phyloP scores from a whole-genome alignment of 2,888 invertebrate genomes.

The Poecilus cupreus region DNA sequence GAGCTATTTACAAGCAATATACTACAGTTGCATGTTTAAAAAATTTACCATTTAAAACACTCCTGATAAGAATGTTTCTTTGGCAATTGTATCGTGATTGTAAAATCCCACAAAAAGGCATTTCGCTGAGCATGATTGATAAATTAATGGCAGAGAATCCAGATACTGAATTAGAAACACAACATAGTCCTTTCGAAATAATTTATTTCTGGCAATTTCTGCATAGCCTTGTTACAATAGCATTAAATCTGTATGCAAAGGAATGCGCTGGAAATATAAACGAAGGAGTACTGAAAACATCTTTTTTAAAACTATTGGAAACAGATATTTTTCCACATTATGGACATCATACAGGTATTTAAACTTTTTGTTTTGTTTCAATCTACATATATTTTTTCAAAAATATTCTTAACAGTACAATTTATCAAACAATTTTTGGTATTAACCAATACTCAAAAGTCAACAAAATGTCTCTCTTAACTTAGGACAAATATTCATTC shows the following conservation, averaged over 20 bases:
- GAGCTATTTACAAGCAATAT: constrained; percentile 75
- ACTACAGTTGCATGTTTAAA: constrained; percentile 73
- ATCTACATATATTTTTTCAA: background rate
- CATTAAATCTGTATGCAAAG: constrained; percentile 73
- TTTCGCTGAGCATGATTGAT: constrained; percentile 76
- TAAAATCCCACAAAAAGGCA: constrained; percentile 73
- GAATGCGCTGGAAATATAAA: constrained; percentile 69
- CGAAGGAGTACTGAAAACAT: constrained; percentile 74
- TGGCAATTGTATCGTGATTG: constrained; percentile 79
- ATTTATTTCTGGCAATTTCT: constrained; percentile 80
- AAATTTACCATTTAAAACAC: constrained; percentile 70
- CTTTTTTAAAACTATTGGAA: constrained; percentile 75
- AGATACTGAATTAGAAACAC: constrained; percentile 72
- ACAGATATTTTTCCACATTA: constrained; percentile 72
- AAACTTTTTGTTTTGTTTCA: background rate
- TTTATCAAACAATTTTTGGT: no score
- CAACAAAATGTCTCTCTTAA: no score
- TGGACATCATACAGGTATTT: constrained; percentile 72
- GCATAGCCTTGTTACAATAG: constrained; percentile 75
- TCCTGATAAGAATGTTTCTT: constrained; percentile 75
- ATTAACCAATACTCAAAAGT: no score
- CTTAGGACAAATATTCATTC: no score
- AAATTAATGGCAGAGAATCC: constrained; percentile 73
- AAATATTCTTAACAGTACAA: background rate
- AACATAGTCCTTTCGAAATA: constrained; percentile 77